Base-by-base conservation (phyloP, 23 tunicate genomes). In the Halocynthia roretzi region DNA sequence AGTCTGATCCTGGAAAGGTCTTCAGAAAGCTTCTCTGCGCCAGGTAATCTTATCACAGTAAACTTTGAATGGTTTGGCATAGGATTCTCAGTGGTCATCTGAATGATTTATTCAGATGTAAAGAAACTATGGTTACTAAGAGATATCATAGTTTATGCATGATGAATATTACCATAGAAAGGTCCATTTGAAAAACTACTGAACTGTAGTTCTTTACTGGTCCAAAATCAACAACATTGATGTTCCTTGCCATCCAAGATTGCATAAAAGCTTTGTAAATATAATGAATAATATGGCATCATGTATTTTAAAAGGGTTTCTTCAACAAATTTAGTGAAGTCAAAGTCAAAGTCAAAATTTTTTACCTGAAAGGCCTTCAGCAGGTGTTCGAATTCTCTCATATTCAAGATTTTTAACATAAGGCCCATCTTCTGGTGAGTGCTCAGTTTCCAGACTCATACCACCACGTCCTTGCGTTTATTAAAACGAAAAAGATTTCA, bases 61-160 rank as follows among this genome's bases (percentile, higher is more conserved):
- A 92, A 92, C 20, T 76, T 76, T 50, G 98, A 92, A 22, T 92
- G 84, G 75, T 92, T 92, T 9, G 98, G 98, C 52, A 92, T 81
- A 14, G 98, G 98, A 64, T 92, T 92, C 72, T 92, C 98, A 68
- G 82, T 86, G n/a, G 98, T 92, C 98, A 92, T 92, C 98, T 92
- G 87, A 7, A 72, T 10, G 72, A 17, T 19, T 10, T 76, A 1
- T 10, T n/a, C 22, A 68, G 44, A 68, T 21, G 17, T n/a, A n/a
- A 17, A 68, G 14, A n/a, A n/a, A 18, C 40, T 68, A 17, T 17
- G 44, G 1, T 31, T 31, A 31, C 44, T 31, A 31, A 31, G 44
- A 31, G 44, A 31, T 58, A 14, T 58, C 63, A 58, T 58, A n/a
- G 4, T 14, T 58, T 31, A 31, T 58, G 63, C 63, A 58, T 1